Evolutionary conservation across 2,888 invertebrate species (phyloP).

Genomic region (Heliconius ismenius): DNA sequence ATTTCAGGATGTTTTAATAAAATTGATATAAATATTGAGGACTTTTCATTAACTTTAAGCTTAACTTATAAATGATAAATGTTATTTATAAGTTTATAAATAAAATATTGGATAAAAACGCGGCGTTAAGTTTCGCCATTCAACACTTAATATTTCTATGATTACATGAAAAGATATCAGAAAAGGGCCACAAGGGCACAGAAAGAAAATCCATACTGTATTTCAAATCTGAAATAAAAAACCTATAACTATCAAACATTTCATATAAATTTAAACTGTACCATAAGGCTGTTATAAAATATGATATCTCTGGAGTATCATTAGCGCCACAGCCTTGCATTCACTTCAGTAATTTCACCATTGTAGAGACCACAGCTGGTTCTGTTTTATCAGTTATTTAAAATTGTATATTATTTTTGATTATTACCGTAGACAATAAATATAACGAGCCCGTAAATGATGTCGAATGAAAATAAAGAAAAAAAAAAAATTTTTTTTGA

Average conservation of each 20-base stretch:
- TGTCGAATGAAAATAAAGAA: too few species aligned
- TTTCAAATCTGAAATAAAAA: too few species aligned
- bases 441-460: too few species aligned
- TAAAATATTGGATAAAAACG: too few species aligned
- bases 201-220: background rate
- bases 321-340: conserved; percentile 18
- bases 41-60: too few species aligned
- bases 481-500: too few species aligned
- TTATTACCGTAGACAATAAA: too few species aligned
- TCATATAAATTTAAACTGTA: background rate
- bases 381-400: conserved; percentile 3
- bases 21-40: conserved; percentile 3
- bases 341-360: conserved; percentile 18
- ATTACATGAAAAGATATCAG: background rate
- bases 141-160: too few species aligned
- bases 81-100: too few species aligned
- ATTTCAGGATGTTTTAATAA: background rate
- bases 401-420: background rate
- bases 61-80: too few species aligned
- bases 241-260: background rate
- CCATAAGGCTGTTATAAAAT: background rate
- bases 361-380: background rate
- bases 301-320: conserved; percentile 4
- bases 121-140: too few species aligned
- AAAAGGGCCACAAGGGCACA: background rate